Base-by-base conservation (phyloP, 2,113 vertebrate genomes). In the Astatotilapia flaviijosephi region DNA sequence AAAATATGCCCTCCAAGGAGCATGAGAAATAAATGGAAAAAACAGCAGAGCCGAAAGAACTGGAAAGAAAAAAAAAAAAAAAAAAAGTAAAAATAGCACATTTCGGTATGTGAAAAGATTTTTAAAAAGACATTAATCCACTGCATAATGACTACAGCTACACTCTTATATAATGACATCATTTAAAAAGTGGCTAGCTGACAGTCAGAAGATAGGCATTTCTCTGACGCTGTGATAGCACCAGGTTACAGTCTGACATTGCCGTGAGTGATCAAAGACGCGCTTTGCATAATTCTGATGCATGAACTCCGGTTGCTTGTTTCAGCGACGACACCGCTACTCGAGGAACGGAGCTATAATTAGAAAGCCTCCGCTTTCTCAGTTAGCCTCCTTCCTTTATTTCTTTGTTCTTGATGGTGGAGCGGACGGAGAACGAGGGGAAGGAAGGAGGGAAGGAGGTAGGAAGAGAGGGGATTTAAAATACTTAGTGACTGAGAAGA, bases 201-300 rank as follows among this genome's bases (percentile, higher is more conserved):
- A 86, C 89, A 85, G 90, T 40, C 54, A 53, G 3, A 6, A 51
- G 55, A 26, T 2, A 49, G 11, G 40, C 9, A 31, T 23, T 55
- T 54, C 35, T 87, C 23, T 75, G 82, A 54, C 80, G 79, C n/a
- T 9, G 19, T 5, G 73, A 87, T 80, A 77, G 77, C 83, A 68
- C 75, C n/a, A 86, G 90, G 79, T 86, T 80, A 55, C 26, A 2
- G 75, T 58, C 54, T 85, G 84, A 84, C 88, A 62, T 47, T 9
- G 42, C 79, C 13, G 19, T 33, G 5, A 26, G 11, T 83, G 91
- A 94, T 95, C 91, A 95, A 92, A 95, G 89, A 56, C 79, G 4
- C 49, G 5, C 79, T 94, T 90, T 91, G 88, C 90, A 94, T 89
- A 90, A 94, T 85, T 90, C 85, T 86, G 92, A 93, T 58, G 80